phyloP scores from a whole-genome alignment of 2,888 invertebrate species.

The Aphidius colemani region DNA sequence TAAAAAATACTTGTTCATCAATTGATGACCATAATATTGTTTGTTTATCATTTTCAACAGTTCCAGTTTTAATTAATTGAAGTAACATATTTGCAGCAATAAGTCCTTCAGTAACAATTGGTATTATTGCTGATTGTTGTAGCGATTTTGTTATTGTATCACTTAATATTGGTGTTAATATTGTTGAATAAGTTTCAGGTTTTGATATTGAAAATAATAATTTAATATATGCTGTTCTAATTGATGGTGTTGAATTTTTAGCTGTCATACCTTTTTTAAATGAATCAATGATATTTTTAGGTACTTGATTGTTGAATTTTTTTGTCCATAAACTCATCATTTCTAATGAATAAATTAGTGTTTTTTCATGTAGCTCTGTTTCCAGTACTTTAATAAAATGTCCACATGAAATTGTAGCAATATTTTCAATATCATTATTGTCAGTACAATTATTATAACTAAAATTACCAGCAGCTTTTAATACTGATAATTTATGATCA shows the following conservation, averaged over 20 bases:
- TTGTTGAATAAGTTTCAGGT: conserved; percentile 38
- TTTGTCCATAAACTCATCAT: conserved; percentile 81
- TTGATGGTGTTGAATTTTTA: conserved; percentile 78
- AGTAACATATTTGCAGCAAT: conserved; percentile 72
- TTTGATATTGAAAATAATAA: conserved; percentile 63
- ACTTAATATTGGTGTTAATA: conserved; percentile 67
- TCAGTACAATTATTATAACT: conserved; percentile 70
- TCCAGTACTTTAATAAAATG: conserved; percentile 80
- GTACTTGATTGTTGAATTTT: conserved; percentile 69
- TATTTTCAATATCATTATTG: conserved; percentile 64
- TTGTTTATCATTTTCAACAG: conserved; percentile 62
- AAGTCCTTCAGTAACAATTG: conserved; percentile 74
- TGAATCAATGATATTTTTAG: conserved; percentile 68
- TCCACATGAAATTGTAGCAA: conserved; percentile 68
- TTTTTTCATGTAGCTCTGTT: conserved; percentile 91
- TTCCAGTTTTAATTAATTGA: conserved; percentile 64
- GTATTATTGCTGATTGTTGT: conserved; percentile 74
- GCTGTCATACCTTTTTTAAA: conserved; percentile 76
- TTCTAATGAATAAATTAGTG: conserved; percentile 78
- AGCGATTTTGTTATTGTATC: conserved; percentile 77
- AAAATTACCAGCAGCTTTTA: conserved; percentile 78
- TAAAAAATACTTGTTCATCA: conserved; percentile 79
- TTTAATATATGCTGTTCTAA: conserved; percentile 79
- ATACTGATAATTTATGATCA: conserved; percentile 85
- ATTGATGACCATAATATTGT: conserved; percentile 71